Percentiles rank a stretch among this genome's conserved stretches.
Evolutionary conservation across 2,113 vertebrate species (phyloP).

Genomic region (Cercocebus atys): DNA sequence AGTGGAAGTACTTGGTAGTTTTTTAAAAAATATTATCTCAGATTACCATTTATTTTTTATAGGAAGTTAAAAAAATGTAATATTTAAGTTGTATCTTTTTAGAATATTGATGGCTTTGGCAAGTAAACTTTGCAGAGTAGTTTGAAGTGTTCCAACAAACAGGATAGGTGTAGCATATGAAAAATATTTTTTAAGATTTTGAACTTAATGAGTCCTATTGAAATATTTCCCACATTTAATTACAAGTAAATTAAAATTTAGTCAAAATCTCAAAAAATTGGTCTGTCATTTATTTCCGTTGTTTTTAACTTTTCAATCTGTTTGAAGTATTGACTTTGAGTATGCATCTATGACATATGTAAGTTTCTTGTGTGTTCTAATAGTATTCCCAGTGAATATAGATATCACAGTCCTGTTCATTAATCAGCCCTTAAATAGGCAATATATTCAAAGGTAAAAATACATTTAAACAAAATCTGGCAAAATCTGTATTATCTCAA

Average conservation of each 20-base stretch:
- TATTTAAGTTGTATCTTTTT: background rate
- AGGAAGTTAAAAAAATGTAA: background rate
- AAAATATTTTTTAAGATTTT: conserved; percentile 24
- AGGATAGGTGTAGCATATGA: background rate
- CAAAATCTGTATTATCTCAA: background rate
- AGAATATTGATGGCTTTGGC: background rate
- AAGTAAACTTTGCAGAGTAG: conserved; percentile 24
- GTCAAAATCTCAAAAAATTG: background rate
- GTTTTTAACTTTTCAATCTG: background rate
- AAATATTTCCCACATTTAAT: background rate
- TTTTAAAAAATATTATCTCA: background rate
- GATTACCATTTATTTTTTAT: background rate
- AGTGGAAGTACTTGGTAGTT: background rate
- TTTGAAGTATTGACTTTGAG: background rate
- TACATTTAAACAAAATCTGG: background rate
- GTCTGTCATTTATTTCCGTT: background rate
- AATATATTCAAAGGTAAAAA: background rate
- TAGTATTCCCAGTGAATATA: background rate
- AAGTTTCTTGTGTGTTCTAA: conserved; percentile 21
- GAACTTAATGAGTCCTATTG: background rate
- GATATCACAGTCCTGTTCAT: conserved; percentile 25
- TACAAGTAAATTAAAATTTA: conserved; percentile 26
- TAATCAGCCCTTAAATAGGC: background rate
- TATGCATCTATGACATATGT: background rate
- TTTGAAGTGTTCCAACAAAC: conserved; percentile 16